A percentile compares a stretch with the other conserved stretches of the same genome.
Evolutionary conservation across 1,140 invertebrate species (phyloP).

Genomic region (Macrostomum lignano): DNA sequence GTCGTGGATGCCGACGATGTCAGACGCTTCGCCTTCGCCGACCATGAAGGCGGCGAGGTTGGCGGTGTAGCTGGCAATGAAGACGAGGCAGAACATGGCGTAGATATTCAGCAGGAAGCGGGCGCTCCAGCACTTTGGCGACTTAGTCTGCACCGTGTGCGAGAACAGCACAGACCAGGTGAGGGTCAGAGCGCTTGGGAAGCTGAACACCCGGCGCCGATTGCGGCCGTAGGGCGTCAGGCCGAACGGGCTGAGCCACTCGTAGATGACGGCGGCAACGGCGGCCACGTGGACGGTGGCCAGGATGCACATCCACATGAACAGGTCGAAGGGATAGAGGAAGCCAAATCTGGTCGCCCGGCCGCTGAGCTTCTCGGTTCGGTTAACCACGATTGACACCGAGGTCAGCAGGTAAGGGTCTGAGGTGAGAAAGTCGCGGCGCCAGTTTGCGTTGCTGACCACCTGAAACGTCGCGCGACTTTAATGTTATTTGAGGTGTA

Average conservation of each 20-base stretch:
- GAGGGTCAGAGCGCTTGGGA: conserved; percentile 5
- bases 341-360: too few relatives aligned
- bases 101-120: conserved; percentile 51
- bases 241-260: conserved; percentile 10
- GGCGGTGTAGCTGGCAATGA: conserved; percentile 29
- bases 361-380: too few relatives aligned
- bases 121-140: conserved; percentile 5
- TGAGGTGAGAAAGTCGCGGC: too few relatives aligned
- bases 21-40: neutral
- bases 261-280: conserved; percentile 8
- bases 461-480: too few relatives aligned
- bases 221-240: conserved; percentile 6
- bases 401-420: too few relatives aligned
- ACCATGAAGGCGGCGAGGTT: conserved; percentile 5
- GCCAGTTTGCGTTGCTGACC: too few relatives aligned
- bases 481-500: too few relatives aligned
- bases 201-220: conserved; percentile 5
- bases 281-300: conserved; percentile 9
- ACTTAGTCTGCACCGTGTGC: conserved; percentile 5
- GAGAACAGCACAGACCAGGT: conserved; percentile 7
- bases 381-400: too few relatives aligned
- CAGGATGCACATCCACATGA: too few relatives aligned
- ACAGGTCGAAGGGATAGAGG: too few relatives aligned
- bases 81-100: conserved; percentile 59
- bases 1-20: neutral